Evolutionary conservation across 2,113 vertebrate genomes (phyloP).

Genomic region (Catharus bicknelli): DNA sequence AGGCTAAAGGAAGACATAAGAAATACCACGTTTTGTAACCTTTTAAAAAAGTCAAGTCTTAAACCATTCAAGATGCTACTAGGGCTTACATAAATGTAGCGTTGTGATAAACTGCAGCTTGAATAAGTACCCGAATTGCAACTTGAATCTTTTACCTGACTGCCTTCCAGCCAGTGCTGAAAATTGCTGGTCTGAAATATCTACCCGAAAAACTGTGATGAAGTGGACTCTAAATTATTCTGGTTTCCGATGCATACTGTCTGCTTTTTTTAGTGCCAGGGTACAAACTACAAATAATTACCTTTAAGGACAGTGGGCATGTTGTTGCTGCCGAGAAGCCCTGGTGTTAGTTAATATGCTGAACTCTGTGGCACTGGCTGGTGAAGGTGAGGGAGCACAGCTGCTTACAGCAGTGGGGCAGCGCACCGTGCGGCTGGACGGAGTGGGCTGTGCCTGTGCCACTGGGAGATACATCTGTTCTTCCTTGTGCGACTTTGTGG

Average conservation of each 20-base stretch:
- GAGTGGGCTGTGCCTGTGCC: neutral
- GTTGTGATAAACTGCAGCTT: neutral
- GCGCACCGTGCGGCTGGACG: rapidly evolving
- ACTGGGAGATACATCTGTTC: conserved; percentile 15
- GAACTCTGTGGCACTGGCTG: neutral
- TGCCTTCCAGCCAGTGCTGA: neutral
- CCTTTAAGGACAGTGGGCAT: neutral
- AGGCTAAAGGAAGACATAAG: neutral
- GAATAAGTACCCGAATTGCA: neutral
- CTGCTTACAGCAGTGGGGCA: neutral
- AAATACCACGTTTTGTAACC: neutral
- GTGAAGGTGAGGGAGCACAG: neutral
- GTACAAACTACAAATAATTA: neutral
- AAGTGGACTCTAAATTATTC: neutral
- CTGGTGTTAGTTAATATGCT: neutral
- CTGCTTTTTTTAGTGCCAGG: neutral
- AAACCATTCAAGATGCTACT: neutral
- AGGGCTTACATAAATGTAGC: neutral
- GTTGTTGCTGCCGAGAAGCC: neutral
- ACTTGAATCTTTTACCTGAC: neutral
- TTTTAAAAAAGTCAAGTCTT: neutral
- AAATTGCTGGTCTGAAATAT: neutral
- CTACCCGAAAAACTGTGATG: neutral
- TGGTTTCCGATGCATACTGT: rapidly evolving
- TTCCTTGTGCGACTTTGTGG: neutral